A percentile compares a stretch with the other conserved stretches of the same genome.
Conservation (phyloP, 2,113 vertebrate species). For the Ibidorhyncha struthersii region DNA sequence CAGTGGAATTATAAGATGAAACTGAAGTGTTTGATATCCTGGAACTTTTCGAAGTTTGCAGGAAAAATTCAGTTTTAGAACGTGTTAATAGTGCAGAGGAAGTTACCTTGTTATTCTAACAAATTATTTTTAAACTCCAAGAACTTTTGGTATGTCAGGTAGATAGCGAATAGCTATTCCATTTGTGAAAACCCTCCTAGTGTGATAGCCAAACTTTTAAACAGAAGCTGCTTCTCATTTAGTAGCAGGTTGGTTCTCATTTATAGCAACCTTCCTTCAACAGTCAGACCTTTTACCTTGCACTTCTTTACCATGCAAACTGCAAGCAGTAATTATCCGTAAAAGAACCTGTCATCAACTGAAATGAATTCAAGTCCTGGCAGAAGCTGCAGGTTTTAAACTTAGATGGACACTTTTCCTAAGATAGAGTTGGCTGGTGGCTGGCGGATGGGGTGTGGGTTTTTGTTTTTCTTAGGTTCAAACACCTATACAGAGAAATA, state of each 20-base stretch:
- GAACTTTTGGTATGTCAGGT: not conserved
- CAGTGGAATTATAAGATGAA: not conserved
- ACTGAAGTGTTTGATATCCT: not conserved
- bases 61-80: not conserved
- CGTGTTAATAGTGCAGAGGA: not conserved
- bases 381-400: not conserved
- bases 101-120: not conserved
- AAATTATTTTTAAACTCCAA: not conserved
- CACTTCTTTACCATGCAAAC: not conserved
- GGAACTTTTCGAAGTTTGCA: not conserved
- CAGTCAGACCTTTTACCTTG: not conserved
- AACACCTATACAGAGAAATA: not conserved
- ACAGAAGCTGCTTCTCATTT: not conserved
- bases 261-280: not conserved
- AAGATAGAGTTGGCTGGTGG: not conserved
- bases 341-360: not conserved
- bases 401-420: not conserved
- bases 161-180: not conserved
- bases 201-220: not conserved
- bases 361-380: not conserved
- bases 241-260: not conserved
- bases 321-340: constrained; percentile 7
- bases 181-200: not conserved
- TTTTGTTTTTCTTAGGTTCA: not conserved
- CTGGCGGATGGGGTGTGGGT: not conserved